phyloP scores from a whole-genome alignment of 2,113 vertebrate genomes.

The Crotalus horridus region DNA sequence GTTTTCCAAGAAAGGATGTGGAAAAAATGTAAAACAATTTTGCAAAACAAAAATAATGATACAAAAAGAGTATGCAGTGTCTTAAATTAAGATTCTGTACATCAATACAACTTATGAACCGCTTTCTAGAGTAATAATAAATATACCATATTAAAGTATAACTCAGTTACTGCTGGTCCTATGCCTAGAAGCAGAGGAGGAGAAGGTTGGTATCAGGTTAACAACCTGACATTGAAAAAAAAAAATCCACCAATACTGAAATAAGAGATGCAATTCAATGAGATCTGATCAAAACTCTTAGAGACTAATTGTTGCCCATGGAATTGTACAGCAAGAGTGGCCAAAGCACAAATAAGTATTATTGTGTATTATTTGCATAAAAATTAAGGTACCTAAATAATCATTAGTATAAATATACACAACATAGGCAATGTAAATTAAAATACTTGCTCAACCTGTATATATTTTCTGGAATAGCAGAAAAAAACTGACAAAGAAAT shows the following conservation, averaged over 20 bases:
- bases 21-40: background rate
- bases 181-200: background rate
- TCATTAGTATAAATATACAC: background rate
- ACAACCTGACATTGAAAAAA: background rate
- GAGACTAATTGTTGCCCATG: background rate
- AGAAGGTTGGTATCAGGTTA: background rate
- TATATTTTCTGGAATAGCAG: background rate
- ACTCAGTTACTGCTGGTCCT: background rate
- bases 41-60: background rate
- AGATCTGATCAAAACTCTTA: background rate
- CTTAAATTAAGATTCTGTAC: background rate
- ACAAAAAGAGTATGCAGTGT: background rate
- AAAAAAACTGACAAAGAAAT: background rate
- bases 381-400: background rate
- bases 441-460: background rate
- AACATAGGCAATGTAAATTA: background rate
- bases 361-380: background rate
- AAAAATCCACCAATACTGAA: background rate
- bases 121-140: background rate
- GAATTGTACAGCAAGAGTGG: background rate
- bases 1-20: background rate
- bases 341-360: background rate
- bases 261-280: background rate
- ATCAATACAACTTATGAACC: background rate
- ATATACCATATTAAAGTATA: background rate